Evolutionary conservation across 2,113 vertebrate species (phyloP), one percentile per base, ranked within the genome.

Genomic region (Ctenomys sociabilis): DNA sequence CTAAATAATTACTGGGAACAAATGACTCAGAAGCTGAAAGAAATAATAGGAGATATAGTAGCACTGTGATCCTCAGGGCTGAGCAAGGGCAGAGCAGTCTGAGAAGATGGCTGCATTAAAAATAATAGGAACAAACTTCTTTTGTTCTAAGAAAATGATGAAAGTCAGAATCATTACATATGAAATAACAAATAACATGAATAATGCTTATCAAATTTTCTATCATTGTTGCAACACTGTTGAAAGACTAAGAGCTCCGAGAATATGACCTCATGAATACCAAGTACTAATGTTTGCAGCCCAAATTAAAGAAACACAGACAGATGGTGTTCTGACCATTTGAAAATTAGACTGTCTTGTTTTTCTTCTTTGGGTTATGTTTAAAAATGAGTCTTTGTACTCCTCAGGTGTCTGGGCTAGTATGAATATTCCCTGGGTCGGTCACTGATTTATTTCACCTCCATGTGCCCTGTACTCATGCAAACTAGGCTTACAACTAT

Each of bases 21-120:
- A 97, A 97, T 91, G 73, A 96, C 85, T 94, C 85, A 97, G 90
- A 97, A 97, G 68, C 92, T 90, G 89, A 96, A 98, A 96, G 85
- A 95, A 89, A 88, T 98, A 97, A 98, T 95, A 97, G 68, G 75
- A 97, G 94, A 97, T 97, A 97, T n/a, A 98, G 54, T 21, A 11
- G 90, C 43, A 96, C 73, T 96, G 75, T 83, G 87, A 61, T 64
- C 45, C 30, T 0, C 22, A 92, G 86, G 81, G 96, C 37, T 96
- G 91, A 90, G 72, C 43, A 94, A 97, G 81, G 95, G 93, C 95
- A 95, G 98, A 97, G 90, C 90, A 97, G 84, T 52, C 68, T 68
- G 90, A 30, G 43, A 97, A 96, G 52, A 82, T 95, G 89, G 96
- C 81, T 97, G 64, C 45, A 80, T 97, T 81, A 7, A 88, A 80